Conservation (phyloP, 2,113 vertebrate genomes). For the Hippotragus niger region DNA sequence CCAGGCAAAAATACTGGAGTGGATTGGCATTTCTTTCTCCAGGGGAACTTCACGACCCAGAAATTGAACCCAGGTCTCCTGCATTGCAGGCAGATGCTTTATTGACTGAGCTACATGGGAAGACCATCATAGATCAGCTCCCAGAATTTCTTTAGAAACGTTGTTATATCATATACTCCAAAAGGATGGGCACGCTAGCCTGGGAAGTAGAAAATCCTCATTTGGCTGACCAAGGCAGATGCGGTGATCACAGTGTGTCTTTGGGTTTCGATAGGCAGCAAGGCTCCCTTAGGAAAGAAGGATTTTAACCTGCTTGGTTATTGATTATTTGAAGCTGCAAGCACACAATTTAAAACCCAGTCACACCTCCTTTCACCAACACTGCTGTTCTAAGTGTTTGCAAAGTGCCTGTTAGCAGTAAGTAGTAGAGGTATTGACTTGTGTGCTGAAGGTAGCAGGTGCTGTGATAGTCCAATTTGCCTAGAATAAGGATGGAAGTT, state of each 20-base stretch:
- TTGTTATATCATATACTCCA: background rate
- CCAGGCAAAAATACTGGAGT: background rate
- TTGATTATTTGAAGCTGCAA: background rate
- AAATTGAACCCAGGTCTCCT: background rate
- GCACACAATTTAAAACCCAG: background rate
- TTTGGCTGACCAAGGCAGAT: background rate
- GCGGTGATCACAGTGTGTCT: background rate
- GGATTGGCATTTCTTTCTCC: background rate
- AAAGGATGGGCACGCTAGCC: background rate
- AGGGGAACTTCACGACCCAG: accelerated
- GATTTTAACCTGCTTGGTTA: background rate
- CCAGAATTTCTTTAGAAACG: background rate
- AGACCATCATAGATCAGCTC: background rate
- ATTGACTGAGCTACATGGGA: accelerated
- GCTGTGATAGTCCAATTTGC: background rate
- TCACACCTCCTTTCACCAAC: background rate
- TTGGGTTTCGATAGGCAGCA: background rate
- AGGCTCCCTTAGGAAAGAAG: background rate
- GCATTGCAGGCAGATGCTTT: background rate
- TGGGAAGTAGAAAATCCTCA: background rate
- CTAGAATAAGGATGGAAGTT: background rate
- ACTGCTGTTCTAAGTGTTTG: background rate
- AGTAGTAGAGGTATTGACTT: background rate
- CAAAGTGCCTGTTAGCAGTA: background rate
- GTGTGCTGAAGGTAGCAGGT: background rate